Conservation (phyloP, 2,888 invertebrate species). For the Sericinus montela region DNA sequence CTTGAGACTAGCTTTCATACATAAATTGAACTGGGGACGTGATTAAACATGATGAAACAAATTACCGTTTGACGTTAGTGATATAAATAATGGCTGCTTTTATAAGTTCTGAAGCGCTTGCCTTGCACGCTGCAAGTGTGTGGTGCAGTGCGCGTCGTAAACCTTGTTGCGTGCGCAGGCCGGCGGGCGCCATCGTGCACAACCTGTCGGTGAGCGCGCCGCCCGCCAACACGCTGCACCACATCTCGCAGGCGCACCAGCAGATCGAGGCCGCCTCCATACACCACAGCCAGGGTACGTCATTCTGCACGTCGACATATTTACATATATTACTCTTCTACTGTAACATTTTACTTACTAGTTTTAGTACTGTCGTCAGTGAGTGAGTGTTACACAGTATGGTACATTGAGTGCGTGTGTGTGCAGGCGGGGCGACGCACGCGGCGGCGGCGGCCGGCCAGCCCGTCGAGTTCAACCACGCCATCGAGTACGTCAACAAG, state of each 20-base stretch:
- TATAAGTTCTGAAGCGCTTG: constrained; percentile 41
- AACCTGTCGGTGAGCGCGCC: constrained; percentile 51
- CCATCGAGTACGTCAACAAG: constrained; percentile 99
- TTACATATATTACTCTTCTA: no score
- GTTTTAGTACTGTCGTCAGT: no score
- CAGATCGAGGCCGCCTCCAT: constrained; percentile 69
- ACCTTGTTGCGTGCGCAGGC: constrained; percentile 32
- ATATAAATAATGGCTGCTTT: constrained; percentile 55
- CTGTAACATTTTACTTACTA: no score
- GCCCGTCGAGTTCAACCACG: constrained; percentile 99
- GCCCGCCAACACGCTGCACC: constrained; percentile 70
- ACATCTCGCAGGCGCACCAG: constrained; percentile 78
- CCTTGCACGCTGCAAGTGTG: not conserved
- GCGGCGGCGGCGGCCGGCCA: constrained; percentile 77
- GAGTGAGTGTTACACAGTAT: no score
- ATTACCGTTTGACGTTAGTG: constrained; percentile 52
- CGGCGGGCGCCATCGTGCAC: constrained; percentile 63
- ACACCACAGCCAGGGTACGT: constrained; percentile 59
- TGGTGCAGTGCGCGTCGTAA: no score
- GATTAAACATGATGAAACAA: constrained; percentile 43
- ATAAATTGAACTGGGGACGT: no score
- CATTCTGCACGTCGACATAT: no score
- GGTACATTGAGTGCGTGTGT: not conserved
- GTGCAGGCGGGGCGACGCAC: constrained; percentile 32
- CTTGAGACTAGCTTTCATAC: no score